phyloP scores from a whole-genome alignment of 1,140 invertebrate genomes.

The Myzus persicae region DNA sequence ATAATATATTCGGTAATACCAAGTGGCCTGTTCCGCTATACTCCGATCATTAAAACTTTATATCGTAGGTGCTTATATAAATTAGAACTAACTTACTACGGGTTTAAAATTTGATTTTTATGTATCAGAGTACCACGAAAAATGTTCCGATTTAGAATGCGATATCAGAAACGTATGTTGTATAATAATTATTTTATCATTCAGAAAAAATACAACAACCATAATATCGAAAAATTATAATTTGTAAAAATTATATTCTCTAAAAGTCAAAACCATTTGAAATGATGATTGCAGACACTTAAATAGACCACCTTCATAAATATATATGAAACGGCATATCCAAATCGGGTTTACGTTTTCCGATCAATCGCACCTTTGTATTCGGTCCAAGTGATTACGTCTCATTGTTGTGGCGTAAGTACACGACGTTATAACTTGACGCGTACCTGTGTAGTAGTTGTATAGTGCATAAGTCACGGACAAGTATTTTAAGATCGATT shows the following conservation, averaged over 20 bases:
- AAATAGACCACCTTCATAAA: not conserved
- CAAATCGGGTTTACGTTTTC: not conserved
- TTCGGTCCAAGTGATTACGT: not conserved
- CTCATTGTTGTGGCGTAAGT: not conserved
- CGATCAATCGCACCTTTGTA: no score
- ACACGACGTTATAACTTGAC: not conserved
- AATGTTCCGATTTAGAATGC: not conserved
- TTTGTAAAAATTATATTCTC: no score
- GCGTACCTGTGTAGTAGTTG: not conserved
- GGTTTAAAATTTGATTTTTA: not conserved
- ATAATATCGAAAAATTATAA: no score
- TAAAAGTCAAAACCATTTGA: no score
- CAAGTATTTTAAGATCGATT: not conserved
- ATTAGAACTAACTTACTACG: not conserved
- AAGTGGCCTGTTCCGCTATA: no score
- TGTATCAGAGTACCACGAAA: not conserved
- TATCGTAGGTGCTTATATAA: no score
- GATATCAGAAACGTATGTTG: no score
- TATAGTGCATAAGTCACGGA: not conserved
- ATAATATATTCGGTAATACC: not conserved
- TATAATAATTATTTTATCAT: no score
- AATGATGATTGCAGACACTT: not conserved
- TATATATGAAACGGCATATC: not conserved
- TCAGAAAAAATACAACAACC: not conserved
- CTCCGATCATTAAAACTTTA: no score